These are phyloP conservation scores for Dermochelys coriacea DNA, from an alignment of 2,797 vertebrate species.

Conservation along the genomic window DNA sequence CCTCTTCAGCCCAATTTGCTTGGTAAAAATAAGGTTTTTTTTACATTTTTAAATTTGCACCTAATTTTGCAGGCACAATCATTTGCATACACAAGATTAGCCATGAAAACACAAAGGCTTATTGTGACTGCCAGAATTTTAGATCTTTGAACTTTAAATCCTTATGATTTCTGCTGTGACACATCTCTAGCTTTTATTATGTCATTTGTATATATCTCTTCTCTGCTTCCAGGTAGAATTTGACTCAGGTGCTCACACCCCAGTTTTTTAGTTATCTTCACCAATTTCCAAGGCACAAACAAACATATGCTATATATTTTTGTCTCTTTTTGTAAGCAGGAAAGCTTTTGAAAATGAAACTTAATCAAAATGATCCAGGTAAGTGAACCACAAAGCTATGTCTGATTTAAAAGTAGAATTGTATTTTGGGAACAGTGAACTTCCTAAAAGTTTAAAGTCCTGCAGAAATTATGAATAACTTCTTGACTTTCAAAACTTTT, in stretches of 20 bases:
- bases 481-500: background rate
- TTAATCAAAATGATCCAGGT: background rate
- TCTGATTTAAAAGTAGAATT: background rate
- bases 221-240: background rate
- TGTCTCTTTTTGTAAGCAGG: background rate
- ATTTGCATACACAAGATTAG: background rate
- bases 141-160: background rate
- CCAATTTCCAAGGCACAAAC: background rate
- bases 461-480: background rate
- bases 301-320: background rate
- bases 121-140: background rate
- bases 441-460: background rate
- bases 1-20: background rate
- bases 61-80: background rate
- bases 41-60: background rate
- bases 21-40: background rate
- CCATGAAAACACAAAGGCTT: background rate
- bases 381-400: background rate
- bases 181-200: background rate
- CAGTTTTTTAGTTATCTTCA: background rate
- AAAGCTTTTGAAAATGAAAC: background rate
- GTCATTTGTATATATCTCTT: background rate
- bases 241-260: background rate
- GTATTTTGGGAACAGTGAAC: background rate
- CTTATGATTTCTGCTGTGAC: background rate